Conservation (phyloP, 2,797 vertebrate species). For the Rhinophrynus dorsalis region DNA sequence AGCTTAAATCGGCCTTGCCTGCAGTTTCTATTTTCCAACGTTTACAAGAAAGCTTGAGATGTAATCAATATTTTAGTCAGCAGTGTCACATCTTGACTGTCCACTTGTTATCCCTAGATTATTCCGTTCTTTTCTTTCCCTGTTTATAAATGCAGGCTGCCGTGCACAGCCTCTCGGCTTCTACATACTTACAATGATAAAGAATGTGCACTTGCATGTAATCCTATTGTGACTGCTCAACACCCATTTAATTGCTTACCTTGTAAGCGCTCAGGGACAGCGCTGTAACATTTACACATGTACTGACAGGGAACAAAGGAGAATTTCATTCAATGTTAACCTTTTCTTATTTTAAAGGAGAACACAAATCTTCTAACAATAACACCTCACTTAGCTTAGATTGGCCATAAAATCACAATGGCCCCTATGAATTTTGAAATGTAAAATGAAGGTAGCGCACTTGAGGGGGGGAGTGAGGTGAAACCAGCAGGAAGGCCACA, state of each 20-base stretch:
- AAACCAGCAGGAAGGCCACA: too few relatives aligned
- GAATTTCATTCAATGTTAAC: too few relatives aligned
- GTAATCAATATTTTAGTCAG: constrained; percentile 18
- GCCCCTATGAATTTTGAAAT: too few relatives aligned
- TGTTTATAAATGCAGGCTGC: background rate
- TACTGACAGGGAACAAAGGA: too few relatives aligned
- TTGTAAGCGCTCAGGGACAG: background rate
- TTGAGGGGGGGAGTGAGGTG: too few relatives aligned
- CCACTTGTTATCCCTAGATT: constrained; percentile 17
- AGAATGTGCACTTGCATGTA: background rate
- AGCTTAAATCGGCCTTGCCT: too few relatives aligned
- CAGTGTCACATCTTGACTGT: constrained; percentile 4
- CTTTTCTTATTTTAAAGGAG: too few relatives aligned
- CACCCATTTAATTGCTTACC: background rate
- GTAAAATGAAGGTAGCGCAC: too few relatives aligned
- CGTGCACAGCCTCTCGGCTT: background rate
- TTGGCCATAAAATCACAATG: too few relatives aligned
- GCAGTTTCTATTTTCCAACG: background rate
- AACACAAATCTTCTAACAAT: too few relatives aligned
- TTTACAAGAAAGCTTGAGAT: background rate
- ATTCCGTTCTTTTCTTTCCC: constrained; percentile 6
- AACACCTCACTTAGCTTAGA: too few relatives aligned
- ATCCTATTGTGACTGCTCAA: background rate
- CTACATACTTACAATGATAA: background rate
- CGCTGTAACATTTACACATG: background rate